Conservation (phyloP, 2,888 invertebrate genomes). For the Eugnorisma glareosa region DNA sequence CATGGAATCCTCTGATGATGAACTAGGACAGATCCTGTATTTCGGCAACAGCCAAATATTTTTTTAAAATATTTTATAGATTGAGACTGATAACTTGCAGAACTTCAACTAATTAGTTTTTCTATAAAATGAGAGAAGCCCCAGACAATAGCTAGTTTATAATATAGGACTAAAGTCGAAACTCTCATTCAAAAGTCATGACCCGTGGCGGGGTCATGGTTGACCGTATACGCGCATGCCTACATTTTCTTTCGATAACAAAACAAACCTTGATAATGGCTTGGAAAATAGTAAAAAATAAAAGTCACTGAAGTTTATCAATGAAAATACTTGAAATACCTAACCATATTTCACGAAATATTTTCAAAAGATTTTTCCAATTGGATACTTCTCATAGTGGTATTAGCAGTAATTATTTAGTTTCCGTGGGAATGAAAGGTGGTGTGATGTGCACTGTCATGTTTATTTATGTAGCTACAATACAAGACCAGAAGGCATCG, state of each 20-base stretch:
- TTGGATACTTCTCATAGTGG: not conserved
- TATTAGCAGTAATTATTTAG: not conserved
- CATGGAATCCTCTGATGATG: too few species aligned
- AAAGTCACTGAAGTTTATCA: not conserved
- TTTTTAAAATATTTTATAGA: not conserved
- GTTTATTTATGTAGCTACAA: too few species aligned
- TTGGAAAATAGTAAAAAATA: conserved; percentile 13
- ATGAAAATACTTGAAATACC: conserved; percentile 25
- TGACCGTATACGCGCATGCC: not conserved
- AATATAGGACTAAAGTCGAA: not conserved
- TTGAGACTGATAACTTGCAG: not conserved
- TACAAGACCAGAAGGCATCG: not conserved
- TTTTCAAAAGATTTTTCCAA: not conserved
- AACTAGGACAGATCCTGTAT: too few species aligned
- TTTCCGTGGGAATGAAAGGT: not conserved
- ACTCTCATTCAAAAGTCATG: not conserved
- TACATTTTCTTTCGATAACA: not conserved
- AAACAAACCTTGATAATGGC: conserved; percentile 23
- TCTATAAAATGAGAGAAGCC: not conserved
- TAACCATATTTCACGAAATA: not conserved
- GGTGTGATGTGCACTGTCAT: not conserved
- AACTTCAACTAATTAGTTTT: not conserved
- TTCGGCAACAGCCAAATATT: too few species aligned
- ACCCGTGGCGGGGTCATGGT: not conserved
- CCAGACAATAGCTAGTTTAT: not conserved